Evolutionary conservation across 2,888 invertebrate genomes (phyloP), one percentile per base, ranked within the genome.

Genomic region (Drosophila diplacantha): DNA sequence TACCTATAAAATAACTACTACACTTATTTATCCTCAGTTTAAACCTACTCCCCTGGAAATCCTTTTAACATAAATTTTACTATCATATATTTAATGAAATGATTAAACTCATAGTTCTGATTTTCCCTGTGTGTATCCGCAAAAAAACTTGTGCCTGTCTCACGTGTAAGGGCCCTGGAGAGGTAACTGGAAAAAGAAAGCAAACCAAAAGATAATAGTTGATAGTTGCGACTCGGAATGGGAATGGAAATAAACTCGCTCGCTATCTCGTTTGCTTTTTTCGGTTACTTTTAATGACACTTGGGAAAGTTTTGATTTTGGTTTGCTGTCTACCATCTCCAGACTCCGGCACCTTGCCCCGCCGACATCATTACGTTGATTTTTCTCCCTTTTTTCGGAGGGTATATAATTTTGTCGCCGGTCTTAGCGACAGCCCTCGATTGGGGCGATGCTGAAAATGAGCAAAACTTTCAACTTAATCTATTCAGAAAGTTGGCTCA

Each of bases 391-490:
- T 26, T 51, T 39, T 37, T 39, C 8, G 9, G 16, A 32, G 31
- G 35, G 29, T 43, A 46, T 67, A 69, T 67, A 61, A 68, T 61
- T 67, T 54, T 66, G 66, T 60, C 43, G 64, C 65, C 57, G 44
- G 74, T 60, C 66, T 73, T 64, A 69, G 72, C 65, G 63, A 66
- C 62, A 61, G 51, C 69, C 62, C 67, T 65, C 60, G 68, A 82
- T 77, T 74, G 77, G 65, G 70, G 67, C 81, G 69, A 72, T 80
- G 81, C 81, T 75, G 78, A 78, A 83, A 82, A 81, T 80, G 74
- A 78, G 72, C 68, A 83, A 83, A 82, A 86, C 83, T 82, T 85
- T 83, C 71, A 77, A 81, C 84, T 81, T 85, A 85, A 85, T 86
- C 85, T 83, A 85, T 83, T 83, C 83, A 79, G 70, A 80, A 80